A percentile compares a stretch with the other conserved stretches of the same genome.
These are phyloP conservation scores for Athalia rosae DNA, from an alignment of 2,888 invertebrate species.

Conservation along the genomic window DNA sequence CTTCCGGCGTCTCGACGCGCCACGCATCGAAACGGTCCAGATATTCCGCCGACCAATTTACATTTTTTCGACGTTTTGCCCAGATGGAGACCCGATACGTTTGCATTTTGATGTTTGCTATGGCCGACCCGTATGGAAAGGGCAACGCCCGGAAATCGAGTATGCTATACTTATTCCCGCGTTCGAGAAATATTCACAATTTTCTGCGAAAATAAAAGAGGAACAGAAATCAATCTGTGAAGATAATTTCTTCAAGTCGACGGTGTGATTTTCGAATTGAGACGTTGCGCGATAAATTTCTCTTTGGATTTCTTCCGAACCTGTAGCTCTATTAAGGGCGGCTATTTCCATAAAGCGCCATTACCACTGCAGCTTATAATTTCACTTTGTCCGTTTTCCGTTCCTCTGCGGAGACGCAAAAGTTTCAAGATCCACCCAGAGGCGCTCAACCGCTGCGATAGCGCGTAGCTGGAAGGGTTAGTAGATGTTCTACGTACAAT, in stretches of 20 bases:
- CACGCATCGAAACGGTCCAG: slow-evolving; percentile 42
- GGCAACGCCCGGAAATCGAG: slow-evolving; percentile 8
- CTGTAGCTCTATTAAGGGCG: too few species aligned
- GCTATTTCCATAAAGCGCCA: too few species aligned
- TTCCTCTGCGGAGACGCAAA: background rate
- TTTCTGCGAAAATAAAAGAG: slow-evolving; percentile 2
- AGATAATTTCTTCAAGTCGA: background rate
- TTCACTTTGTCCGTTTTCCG: background rate
- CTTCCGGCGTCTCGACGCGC: slow-evolving; percentile 42
- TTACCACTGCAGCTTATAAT: too few species aligned
- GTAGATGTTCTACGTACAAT: slow-evolving; percentile 24
- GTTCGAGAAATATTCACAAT: background rate
- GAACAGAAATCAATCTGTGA: background rate
- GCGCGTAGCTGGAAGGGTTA: slow-evolving; percentile 2
- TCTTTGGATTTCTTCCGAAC: background rate
- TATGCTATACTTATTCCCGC: background rate
- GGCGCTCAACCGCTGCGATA: slow-evolving; percentile 18
- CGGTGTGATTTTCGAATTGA: background rate
- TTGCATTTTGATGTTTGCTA: slow-evolving; percentile 26
- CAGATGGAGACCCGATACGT: slow-evolving; percentile 30
- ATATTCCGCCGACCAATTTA: slow-evolving; percentile 39
- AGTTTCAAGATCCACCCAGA: slow-evolving; percentile 3
- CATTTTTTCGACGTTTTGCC: slow-evolving; percentile 38
- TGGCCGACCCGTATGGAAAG: background rate
- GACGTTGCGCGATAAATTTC: background rate